A percentile compares a stretch with the other conserved stretches of the same genome.
These are phyloP conservation scores for Epizoanthus rinbou DNA, from an alignment of 92 coral and sea anemone species.

Conservation along the genomic window DNA sequence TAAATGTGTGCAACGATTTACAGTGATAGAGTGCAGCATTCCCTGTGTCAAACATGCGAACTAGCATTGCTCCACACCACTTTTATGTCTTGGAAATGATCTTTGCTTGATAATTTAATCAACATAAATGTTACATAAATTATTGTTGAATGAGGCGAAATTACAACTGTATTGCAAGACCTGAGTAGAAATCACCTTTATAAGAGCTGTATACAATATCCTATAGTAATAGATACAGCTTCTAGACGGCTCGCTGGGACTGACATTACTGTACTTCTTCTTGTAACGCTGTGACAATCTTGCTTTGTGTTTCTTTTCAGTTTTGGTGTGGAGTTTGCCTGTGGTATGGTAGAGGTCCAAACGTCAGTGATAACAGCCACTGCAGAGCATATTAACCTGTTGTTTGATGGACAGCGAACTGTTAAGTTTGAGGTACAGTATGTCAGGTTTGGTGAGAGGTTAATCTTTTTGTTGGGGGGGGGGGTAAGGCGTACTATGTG, in stretches of 20 bases:
- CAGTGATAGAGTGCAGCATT: too few species aligned
- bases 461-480: too few species aligned
- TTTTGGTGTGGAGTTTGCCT: slow-evolving; percentile 81
- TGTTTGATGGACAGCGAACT: slow-evolving; percentile 70
- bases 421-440: slow-evolving; percentile 74
- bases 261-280: background rate
- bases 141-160: too few species aligned
- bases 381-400: slow-evolving; percentile 60
- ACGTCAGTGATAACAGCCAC: slow-evolving; percentile 51
- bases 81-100: background rate
- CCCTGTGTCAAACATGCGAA: too few species aligned
- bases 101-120: background rate
- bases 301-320: slow-evolving; percentile 43
- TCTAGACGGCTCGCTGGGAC: background rate
- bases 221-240: too few species aligned
- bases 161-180: too few species aligned
- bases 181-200: too few species aligned
- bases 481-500: too few species aligned
- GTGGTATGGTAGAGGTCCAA: slow-evolving; percentile 56
- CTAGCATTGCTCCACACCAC: background rate
- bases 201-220: too few species aligned
- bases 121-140: too few species aligned
- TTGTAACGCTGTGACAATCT: background rate
- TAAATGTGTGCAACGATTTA: too few species aligned
- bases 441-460: too few species aligned